Evolutionary conservation across 2,113 vertebrate species (phyloP).

Genomic region (Nothobranchius furzeri): DNA sequence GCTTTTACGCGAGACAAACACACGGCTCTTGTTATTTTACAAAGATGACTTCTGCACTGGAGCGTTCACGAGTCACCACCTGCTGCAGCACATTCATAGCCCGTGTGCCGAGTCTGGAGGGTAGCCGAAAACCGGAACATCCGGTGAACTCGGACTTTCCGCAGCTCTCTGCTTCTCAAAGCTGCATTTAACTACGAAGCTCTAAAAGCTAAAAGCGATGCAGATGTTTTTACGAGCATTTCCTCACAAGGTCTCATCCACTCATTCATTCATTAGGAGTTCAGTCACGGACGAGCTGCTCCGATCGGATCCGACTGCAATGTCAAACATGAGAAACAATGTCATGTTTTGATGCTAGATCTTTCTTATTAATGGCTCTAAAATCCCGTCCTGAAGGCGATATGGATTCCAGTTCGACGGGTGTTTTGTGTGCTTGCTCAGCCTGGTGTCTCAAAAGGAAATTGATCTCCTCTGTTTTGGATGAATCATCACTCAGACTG

Average conservation of each 20-base stretch:
- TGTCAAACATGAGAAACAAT: not conserved
- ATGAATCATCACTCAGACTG: conserved; percentile 25
- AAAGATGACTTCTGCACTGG: too few relatives aligned
- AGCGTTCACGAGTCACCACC: too few relatives aligned
- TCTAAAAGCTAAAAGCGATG: not conserved
- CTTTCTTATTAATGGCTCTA: not conserved
- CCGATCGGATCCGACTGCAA: not conserved
- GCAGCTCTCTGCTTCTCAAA: not conserved
- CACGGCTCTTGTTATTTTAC: too few relatives aligned
- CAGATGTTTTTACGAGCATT: not conserved
- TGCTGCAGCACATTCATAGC: too few relatives aligned
- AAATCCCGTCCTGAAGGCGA: not conserved
- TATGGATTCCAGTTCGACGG: conserved; percentile 7
- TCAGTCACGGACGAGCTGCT: not conserved
- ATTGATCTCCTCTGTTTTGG: conserved; percentile 30
- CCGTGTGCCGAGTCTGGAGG: too few relatives aligned
- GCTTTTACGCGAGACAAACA: too few relatives aligned
- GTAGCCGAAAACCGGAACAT: too few relatives aligned
- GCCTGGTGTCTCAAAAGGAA: conserved; percentile 10
- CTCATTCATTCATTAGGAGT: not conserved
- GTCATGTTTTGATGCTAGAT: not conserved
- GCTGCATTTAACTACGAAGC: not conserved
- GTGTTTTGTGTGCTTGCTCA: not conserved
- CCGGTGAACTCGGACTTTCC: too few relatives aligned
- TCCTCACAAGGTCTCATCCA: not conserved